Conservation (phyloP, 2,113 vertebrate species). For the Syrmaticus mikado region DNA sequence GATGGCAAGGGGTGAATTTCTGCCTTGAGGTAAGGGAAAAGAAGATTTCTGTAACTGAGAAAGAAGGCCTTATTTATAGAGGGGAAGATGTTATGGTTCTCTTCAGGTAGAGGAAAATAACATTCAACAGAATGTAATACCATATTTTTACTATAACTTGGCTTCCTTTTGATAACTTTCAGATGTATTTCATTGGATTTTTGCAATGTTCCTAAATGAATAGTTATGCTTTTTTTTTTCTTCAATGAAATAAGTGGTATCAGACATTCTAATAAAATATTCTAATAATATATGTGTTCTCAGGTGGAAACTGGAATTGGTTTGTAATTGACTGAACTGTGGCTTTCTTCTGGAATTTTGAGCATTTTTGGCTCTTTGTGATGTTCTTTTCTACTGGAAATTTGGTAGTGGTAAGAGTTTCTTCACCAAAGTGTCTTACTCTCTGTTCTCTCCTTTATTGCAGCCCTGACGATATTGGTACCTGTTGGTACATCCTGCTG, state of each 20-base stretch:
- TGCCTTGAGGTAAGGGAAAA: background rate
- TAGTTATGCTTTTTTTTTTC: background rate
- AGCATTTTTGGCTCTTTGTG: background rate
- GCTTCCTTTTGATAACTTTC: background rate
- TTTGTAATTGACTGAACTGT: background rate
- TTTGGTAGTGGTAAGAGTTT: background rate
- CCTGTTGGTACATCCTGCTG: slow-evolving; percentile 98
- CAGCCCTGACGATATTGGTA: slow-evolving; percentile 94
- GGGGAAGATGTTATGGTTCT: background rate
- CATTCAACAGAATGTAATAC: rapidly evolving
- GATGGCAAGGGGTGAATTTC: background rate
- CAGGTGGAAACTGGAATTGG: background rate
- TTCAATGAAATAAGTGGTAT: background rate
- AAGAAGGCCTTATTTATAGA: background rate
- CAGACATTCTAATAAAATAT: background rate
- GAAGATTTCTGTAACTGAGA: background rate
- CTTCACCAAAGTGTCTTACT: too few relatives aligned
- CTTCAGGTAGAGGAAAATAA: background rate
- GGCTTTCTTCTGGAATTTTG: background rate
- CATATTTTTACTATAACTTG: background rate
- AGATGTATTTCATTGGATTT: background rate
- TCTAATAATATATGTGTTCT: background rate
- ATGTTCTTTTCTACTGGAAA: background rate
- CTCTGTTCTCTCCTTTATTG: slow-evolving; percentile 13
- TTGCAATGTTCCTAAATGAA: background rate